A percentile compares a stretch with the other conserved stretches of the same genome.
Conservation (phyloP, 1,140 invertebrate genomes). For the Papilio machaon region DNA sequence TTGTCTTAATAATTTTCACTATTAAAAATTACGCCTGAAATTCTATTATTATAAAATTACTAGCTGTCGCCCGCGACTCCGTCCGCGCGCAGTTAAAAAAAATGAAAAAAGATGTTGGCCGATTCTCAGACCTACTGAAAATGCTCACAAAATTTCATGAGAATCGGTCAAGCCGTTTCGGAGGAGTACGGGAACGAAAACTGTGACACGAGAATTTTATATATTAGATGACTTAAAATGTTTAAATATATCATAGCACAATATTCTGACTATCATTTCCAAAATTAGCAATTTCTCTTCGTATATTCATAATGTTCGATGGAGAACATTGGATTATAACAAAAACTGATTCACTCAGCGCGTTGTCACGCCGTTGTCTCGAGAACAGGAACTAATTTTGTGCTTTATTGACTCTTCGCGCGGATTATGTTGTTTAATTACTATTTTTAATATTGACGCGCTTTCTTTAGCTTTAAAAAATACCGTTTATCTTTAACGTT, state of each 20-base stretch:
- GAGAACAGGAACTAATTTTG: conserved; percentile 63
- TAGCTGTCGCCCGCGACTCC: too few species aligned
- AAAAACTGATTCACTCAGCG: background rate
- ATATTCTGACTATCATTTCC: background rate
- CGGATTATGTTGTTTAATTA: conserved; percentile 60
- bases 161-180: too few species aligned
- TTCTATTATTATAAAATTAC: background rate
- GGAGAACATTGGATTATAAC: background rate
- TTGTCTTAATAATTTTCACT: background rate
- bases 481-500: background rate
- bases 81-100: too few species aligned
- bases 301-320: background rate
- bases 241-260: too few species aligned
- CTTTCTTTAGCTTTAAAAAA: conserved; percentile 55
- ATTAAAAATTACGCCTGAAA: background rate
- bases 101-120: too few species aligned
- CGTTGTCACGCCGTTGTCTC: conserved; percentile 18
- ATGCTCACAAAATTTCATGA: too few species aligned
- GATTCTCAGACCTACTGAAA: too few species aligned
- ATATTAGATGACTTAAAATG: too few species aligned
- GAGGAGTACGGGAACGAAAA: too few species aligned
- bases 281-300: background rate
- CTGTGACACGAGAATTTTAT: too few species aligned
- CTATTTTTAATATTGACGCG: conserved; percentile 55
- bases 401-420: conserved; percentile 68